These are phyloP conservation scores for Chrysaora quinquecirrha DNA, from an alignment of 30 jellyfish, hydroid and myxozoan genomes.

Conservation along the genomic window DNA sequence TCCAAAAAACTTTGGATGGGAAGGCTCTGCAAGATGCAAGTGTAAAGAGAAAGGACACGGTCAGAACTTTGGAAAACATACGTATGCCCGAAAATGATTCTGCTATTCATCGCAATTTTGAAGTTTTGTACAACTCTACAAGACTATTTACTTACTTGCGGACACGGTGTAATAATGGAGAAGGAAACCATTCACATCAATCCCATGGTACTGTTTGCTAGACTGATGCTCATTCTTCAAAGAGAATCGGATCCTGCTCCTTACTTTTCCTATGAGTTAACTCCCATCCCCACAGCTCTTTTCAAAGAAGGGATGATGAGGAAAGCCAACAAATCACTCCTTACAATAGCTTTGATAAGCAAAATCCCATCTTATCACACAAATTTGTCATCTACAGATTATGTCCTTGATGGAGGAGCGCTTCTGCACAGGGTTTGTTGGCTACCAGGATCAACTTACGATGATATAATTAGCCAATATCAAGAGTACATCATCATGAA, in stretches of 20 bases:
- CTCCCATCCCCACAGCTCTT: conserved; percentile 60
- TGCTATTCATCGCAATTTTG: too few relatives aligned
- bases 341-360: conserved; percentile 41
- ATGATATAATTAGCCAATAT: conserved; percentile 46
- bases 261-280: conserved; percentile 55
- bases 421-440: conserved; percentile 46
- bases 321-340: conserved; percentile 55
- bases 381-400: conserved; percentile 16
- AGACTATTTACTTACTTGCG: too few relatives aligned
- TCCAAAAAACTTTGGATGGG: conserved; percentile 36
- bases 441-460: conserved; percentile 27
- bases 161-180: conserved; percentile 25
- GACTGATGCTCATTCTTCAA: conserved; percentile 51
- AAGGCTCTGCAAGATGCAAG: conserved; percentile 34
- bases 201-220: conserved; percentile 43
- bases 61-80: conserved; percentile 34
- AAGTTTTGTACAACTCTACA: too few relatives aligned
- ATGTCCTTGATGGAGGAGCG: conserved; percentile 76
- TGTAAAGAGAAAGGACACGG: conserved; percentile 23
- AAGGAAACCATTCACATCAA: conserved; percentile 26
- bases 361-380: conserved; percentile 15
- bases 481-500: conserved; percentile 19
- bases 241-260: conserved; percentile 51
- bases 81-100: too few relatives aligned
- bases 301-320: conserved; percentile 57